Percentiles rank a stretch among this genome's conserved stretches.
Evolutionary conservation across 92 coral and sea anemone genomes (phyloP).

Genomic region (Anthopleura xanthogrammica): DNA sequence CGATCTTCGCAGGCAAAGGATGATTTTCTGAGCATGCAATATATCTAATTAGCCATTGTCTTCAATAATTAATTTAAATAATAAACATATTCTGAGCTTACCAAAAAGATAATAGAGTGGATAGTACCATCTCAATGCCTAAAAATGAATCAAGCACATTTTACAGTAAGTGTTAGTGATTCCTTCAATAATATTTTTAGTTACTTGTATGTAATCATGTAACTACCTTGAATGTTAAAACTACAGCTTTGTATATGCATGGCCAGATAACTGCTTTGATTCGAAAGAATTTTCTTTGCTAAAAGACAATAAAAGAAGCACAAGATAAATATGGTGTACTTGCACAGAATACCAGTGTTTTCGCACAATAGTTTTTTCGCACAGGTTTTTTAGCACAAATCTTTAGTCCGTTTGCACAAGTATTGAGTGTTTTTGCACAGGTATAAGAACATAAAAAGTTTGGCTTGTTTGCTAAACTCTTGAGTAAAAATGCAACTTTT

Average conservation of each 20-base stretch:
- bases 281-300: constrained; percentile 87
- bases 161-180: background rate
- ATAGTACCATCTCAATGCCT: constrained; percentile 82
- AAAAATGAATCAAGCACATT: background rate
- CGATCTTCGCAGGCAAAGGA: too few relatives aligned
- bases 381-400: too few relatives aligned
- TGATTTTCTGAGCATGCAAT: background rate
- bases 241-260: constrained; percentile 62
- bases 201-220: background rate
- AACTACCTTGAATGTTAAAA: constrained; percentile 66
- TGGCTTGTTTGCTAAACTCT: too few relatives aligned
- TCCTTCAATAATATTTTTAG: background rate
- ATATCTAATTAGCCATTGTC: background rate
- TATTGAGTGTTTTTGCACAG: too few relatives aligned
- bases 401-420: too few relatives aligned
- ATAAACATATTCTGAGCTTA: constrained; percentile 26
- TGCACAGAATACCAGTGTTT: too few relatives aligned
- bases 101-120: constrained; percentile 77
- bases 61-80: too few relatives aligned
- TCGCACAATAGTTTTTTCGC: too few relatives aligned
- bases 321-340: too few relatives aligned
- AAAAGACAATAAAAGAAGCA: constrained; percentile 1
- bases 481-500: too few relatives aligned
- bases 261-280: constrained; percentile 70
- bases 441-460: too few relatives aligned